Evolutionary conservation across 2,113 vertebrate species (phyloP), one percentile per base, ranked within the genome.

Genomic region (Pygoscelis adeliae): DNA sequence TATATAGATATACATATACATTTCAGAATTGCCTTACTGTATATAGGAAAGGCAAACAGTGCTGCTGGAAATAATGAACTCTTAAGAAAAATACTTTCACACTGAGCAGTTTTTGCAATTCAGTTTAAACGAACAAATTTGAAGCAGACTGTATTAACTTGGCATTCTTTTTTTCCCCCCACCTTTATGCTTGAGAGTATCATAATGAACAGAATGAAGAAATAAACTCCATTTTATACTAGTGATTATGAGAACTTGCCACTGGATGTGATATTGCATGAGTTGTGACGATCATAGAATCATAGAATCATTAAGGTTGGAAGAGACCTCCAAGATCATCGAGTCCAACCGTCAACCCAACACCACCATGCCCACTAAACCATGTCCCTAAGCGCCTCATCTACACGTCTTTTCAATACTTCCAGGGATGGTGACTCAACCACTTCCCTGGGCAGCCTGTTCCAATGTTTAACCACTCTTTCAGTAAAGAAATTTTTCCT

Each of bases 41-140:
- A 55, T 58, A 69, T 6, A 71, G 22, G 44, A 82, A 94, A 93
- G 20, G 34, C 6, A 53, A 89, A 89, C 50, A 16, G 32, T 61
- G 10, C n/a, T 82, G 12, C 81, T 93, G 62, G 42, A 93, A 96
- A 76, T 55, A 87, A 91, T 15, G 36, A 66, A 87, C n/a, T 65
- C 44, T 40, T 63, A 38, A 70, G 58, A 87, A 85, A 91, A 93
- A 32, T 40, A 72, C 40, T 38, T 90, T 56, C 53, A 74, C 15
- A 52, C 13, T 19, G 13, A 25, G 15, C 29, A 71, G 15, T 21
- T 91, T 88, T 78, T 67, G 15, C 27, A 49, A 32, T 55, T 67
- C 47, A 22, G 5, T 87, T 96, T 87, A 91, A 92, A 80, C 69
- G 21, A 93, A 72, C 13, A 63, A 67, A 74, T 71, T 20, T 15